Percentiles rank a stretch among this genome's conserved stretches.
Evolutionary conservation across 92 coral and sea anemone species (phyloP).

Genomic region (Phymanthus crucifer): DNA sequence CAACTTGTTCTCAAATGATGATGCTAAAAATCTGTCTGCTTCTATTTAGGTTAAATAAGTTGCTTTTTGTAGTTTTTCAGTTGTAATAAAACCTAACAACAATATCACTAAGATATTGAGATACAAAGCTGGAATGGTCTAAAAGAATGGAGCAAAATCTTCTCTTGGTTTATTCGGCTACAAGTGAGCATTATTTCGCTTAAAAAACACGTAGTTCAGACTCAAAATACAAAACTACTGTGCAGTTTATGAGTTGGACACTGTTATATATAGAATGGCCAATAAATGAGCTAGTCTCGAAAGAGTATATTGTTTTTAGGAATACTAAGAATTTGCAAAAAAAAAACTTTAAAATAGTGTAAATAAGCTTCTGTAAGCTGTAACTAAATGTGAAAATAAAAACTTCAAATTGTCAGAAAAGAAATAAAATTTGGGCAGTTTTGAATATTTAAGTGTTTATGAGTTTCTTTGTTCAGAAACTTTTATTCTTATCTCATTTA

Average conservation of each 20-base stretch:
- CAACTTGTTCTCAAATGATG: not conserved
- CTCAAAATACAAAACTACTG: not conserved
- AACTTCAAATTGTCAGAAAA: conserved; percentile 13
- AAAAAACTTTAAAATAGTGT: conserved; percentile 20
- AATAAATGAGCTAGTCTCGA: not conserved
- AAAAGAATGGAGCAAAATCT: not conserved
- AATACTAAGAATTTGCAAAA: not conserved
- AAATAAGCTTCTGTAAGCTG: conserved; percentile 15
- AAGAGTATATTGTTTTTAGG: conserved; percentile 19
- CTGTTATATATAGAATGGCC: not conserved
- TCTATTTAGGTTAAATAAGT: not conserved
- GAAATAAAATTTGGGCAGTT: conserved; percentile 34
- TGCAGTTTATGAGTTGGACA: not conserved
- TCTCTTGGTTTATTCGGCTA: not conserved
- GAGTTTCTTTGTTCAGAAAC: too few relatives aligned
- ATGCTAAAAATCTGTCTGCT: not conserved
- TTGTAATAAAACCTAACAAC: not conserved
- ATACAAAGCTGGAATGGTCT: not conserved
- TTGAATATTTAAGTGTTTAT: not conserved
- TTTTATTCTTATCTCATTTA: too few relatives aligned
- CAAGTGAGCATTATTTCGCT: too few relatives aligned
- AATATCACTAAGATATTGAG: not conserved
- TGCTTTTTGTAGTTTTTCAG: not conserved
- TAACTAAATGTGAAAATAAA: conserved; percentile 12
- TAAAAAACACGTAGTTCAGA: not conserved